Base-by-base conservation (phyloP, 1,140 invertebrate species). In the Aricia agestis region DNA sequence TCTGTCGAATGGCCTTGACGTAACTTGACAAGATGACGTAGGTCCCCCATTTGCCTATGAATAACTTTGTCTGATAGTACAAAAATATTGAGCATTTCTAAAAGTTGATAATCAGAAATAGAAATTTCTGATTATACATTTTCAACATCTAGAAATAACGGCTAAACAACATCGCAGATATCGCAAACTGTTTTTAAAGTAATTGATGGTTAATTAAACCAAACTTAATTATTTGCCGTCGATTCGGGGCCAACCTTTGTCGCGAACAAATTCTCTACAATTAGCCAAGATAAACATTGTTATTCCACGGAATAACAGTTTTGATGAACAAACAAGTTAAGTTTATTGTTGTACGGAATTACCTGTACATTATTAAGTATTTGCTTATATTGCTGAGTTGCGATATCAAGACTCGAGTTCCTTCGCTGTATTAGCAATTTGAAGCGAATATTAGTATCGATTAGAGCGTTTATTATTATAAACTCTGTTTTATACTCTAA, bases 141-240 rank as follows among this genome's bases (percentile, higher is more conserved):
- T 36, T 36, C 36, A 36, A 36, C 2, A 2, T 36, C 36, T 36
- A 36, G 2, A 36, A 36, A 36, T 9, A 36, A 36, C 36, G 36
- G 36, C 36, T 36, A 36, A 36, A 36, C 9, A 36, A 36, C 36
- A 52, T 13, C 45, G 13, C 45, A 52, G 45, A 11, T 11, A 52
- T 52, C 10, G 11, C 13, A 15, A 45, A 52, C 45, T 52, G 45
- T 52, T 52, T 42, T 52, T 52, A 11, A 52, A 1, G 45, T 52
- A 52, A 52, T 52, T 52, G 45, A 52, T 52, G 45, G 45, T 52
- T 52, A 52, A 52, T 52, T 52, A 52, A 52, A 52, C 45, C 10
- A 4, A 52, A 52, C 45, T 52, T 52, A 52, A 52, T 25, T 25
- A 25, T 52, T 52, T 52, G 45, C 13, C 45, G 45, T 13, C 45